phyloP scores from a whole-genome alignment of 2,888 invertebrate species.

The Mayetiola destructor region DNA sequence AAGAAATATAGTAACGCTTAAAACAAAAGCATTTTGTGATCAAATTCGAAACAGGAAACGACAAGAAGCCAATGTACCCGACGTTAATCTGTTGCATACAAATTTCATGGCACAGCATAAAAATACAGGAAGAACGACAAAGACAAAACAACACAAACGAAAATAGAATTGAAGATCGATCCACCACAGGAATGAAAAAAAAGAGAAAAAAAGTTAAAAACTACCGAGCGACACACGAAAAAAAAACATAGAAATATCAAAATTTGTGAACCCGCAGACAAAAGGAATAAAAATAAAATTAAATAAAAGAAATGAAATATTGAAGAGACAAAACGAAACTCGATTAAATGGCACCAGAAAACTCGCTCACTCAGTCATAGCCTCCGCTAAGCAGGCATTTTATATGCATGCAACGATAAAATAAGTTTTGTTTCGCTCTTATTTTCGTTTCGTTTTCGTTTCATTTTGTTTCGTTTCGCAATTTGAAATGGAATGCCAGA shows the following conservation, averaged over 20 bases:
- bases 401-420: too few relatives aligned
- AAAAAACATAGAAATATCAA: background rate
- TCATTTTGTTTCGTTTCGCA: too few relatives aligned
- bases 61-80: background rate
- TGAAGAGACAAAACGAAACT: background rate
- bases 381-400: too few relatives aligned
- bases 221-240: background rate
- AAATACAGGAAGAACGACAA: background rate
- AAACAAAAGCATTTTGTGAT: too few relatives aligned
- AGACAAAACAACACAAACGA: background rate
- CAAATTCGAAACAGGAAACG: slow-evolving; percentile 2
- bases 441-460: too few relatives aligned
- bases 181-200: background rate
- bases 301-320: background rate
- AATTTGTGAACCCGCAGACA: background rate
- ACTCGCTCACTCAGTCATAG: too few relatives aligned
- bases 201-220: background rate
- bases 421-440: too few relatives aligned
- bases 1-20: too few relatives aligned
- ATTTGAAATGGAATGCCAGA: too few relatives aligned
- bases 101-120: background rate
- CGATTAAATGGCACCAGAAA: too few relatives aligned
- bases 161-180: background rate
- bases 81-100: background rate
- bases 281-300: background rate